phyloP scores from a whole-genome alignment of 2,113 vertebrate species.

The Gallinago jamesoni region DNA sequence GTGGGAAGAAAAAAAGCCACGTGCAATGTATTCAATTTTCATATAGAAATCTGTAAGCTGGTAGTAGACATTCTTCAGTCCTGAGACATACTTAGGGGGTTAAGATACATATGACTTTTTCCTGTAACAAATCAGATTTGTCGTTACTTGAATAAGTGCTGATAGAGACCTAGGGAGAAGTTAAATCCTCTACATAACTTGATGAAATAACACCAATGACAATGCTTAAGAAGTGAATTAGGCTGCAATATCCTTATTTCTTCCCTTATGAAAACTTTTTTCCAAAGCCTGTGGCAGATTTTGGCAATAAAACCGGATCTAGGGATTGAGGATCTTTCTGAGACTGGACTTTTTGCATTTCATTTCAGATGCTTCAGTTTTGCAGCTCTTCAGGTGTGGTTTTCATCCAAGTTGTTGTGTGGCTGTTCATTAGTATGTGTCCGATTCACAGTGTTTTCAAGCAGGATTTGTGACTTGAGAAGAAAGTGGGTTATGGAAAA shows the following conservation, averaged over 20 bases:
- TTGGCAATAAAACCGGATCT: background rate
- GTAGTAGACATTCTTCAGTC: background rate
- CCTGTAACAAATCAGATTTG: constrained; percentile 41
- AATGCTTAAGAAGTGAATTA: background rate
- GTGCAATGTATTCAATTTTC: background rate
- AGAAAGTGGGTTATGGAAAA: background rate
- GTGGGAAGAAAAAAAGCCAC: background rate
- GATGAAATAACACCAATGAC: background rate
- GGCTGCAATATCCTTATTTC: background rate
- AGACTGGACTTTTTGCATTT: background rate
- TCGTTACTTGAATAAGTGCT: constrained; percentile 12
- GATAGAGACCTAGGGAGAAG: background rate
- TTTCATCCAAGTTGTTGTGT: background rate
- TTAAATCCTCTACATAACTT: background rate
- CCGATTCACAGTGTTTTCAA: background rate
- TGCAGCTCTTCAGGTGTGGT: background rate
- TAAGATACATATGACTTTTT: background rate
- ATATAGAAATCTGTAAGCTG: background rate
- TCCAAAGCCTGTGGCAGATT: background rate
- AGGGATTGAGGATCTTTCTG: background rate
- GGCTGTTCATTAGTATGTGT: background rate
- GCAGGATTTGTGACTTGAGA: background rate
- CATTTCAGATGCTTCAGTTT: background rate
- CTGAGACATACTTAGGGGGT: background rate
- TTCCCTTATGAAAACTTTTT: background rate